Conservation (phyloP, 2,888 invertebrate species). For the Drosophila pseudotalamancana region DNA sequence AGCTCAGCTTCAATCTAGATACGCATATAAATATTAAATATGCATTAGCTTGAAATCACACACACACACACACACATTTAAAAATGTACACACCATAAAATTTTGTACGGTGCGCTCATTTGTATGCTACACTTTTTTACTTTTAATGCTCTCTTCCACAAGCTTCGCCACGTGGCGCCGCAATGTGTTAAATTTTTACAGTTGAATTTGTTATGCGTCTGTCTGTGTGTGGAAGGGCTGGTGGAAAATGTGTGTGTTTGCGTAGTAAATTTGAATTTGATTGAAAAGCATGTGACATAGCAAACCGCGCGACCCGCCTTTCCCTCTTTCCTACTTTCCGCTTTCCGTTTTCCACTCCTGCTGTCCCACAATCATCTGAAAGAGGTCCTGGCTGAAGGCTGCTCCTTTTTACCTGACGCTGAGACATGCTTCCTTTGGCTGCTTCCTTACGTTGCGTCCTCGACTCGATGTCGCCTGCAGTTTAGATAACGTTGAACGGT, state of each 20-base stretch:
- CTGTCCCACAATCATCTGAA: conserved; percentile 6
- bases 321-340: background rate
- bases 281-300: conserved; percentile 76
- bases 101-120: conserved; percentile 51
- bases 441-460: conserved; percentile 19
- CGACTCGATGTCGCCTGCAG: conserved; percentile 54
- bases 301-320: conserved; percentile 25
- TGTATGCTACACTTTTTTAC: conserved; percentile 51
- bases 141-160: conserved; percentile 38
- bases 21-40: conserved; percentile 68
- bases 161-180: conserved; percentile 60
- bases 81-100: conserved; percentile 9
- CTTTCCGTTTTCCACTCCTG: background rate
- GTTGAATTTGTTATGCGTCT: conserved; percentile 73
- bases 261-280: conserved; percentile 80
- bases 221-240: conserved; percentile 15
- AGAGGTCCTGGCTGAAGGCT: conserved; percentile 27
- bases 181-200: conserved; percentile 82
- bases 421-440: conserved; percentile 37
- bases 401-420: conserved; percentile 50
- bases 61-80: conserved; percentile 4
- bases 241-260: conserved; percentile 32
- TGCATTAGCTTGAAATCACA: conserved; percentile 57
- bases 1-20: conserved; percentile 7
- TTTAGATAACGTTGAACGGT: conserved; percentile 76